Evolutionary conservation across 2,888 invertebrate species (phyloP), one percentile per base, ranked within the genome.

Genomic region (Dryococelus australis): DNA sequence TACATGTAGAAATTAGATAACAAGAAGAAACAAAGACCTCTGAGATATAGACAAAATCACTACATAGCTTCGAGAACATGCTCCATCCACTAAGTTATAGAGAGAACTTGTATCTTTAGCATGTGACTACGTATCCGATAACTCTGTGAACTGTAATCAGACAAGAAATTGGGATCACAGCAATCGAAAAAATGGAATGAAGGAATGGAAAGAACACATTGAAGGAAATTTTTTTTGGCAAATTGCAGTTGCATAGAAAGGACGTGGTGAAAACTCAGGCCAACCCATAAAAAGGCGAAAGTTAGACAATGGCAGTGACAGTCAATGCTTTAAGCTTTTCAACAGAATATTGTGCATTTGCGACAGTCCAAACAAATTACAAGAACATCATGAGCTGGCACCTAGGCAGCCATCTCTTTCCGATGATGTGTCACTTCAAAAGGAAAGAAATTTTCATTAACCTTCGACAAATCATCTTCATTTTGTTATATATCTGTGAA

Each of bases 301-400:
- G 26, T 35, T 12, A 26, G 83, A 43, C 35, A 28, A 12, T 35
- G 26, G 83, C n/a, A 43, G 83, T 83, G 83, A 83, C 35, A 43
- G 35, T 28, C 13, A 83, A 83, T 83, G 4, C 80, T 80, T 27
- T 26, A 83, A 83, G 27, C 43, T 83, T 28, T 83, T 83, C 43
- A 83, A 83, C 20, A 28, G 83, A 83, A 83, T 83, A 20, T 2
- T 83, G 27, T 83, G 83, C 26, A 27, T 83, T 12, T 83, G 83
- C 43, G 83, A 83, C 13, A 83, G 43, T 43, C 16, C 83, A 83
- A 83, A 43, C 26, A 27, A 28, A 83, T 43, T 35, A 35, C 35
- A 83, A 83, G 43, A 24, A 28, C 28, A 83, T n/a, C 83, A 83
- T 83, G 83, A 83, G 83, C 83, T 83, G 43, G 28, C 83, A 83